Conservation (phyloP, 2,797 vertebrate species). For the Oreonectes daqikongensis region DNA sequence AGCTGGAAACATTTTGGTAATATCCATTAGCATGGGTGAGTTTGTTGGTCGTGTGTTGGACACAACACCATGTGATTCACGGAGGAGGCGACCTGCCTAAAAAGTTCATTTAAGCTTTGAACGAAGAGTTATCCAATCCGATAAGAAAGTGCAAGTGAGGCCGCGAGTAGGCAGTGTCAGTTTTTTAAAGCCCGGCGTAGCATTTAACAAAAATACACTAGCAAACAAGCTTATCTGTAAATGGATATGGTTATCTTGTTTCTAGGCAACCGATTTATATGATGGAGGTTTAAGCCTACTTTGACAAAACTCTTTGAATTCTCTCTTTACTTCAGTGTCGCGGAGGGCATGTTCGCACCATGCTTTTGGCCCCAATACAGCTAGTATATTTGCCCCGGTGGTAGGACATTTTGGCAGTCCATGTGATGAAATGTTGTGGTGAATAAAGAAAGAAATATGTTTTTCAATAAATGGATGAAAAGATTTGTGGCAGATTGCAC, state of each 20-base stretch:
- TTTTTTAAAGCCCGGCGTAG: not conserved
- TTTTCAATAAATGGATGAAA: not conserved
- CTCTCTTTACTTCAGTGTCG: constrained; percentile 10
- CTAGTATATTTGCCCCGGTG: not conserved
- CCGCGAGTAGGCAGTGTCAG: not conserved
- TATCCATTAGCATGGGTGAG: not conserved
- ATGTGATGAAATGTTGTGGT: constrained; percentile 13
- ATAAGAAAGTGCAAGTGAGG: not conserved
- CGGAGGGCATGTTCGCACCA: constrained; percentile 5
- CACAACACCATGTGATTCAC: not conserved
- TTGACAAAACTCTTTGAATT: not conserved
- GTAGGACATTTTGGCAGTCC: not conserved
- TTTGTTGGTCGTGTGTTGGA: not conserved
- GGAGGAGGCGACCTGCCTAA: not conserved
- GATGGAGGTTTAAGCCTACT: constrained; percentile 11
- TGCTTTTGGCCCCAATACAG: not conserved
- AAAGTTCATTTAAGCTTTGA: not conserved
- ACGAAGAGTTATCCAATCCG: not conserved
- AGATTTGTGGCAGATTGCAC: not conserved
- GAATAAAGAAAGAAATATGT: not conserved
- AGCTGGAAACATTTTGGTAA: not conserved
- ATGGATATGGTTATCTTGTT: constrained; percentile 38
- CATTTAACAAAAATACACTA: not conserved
- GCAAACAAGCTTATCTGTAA: constrained; percentile 25
- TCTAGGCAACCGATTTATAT: constrained; percentile 47